These are phyloP conservation scores for Drosophila birchii DNA, from an alignment of 2,888 invertebrate genomes.

Conservation along the genomic window DNA sequence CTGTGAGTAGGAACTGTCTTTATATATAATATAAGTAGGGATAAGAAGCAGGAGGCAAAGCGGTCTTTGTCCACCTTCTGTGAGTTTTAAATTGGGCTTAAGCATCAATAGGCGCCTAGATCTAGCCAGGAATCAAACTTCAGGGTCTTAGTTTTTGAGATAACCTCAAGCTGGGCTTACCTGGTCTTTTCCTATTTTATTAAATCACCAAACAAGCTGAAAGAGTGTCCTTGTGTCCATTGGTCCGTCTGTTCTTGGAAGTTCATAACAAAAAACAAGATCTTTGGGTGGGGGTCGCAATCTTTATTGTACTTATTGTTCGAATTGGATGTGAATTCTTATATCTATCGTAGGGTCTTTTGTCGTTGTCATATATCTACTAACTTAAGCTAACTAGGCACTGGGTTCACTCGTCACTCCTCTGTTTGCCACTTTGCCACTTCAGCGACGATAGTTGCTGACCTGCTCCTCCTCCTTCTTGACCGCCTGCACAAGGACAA, in stretches of 20 bases:
- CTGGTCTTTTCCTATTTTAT: neutral
- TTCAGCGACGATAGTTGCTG: conserved; percentile 64
- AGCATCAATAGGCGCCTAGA: too few relatives aligned
- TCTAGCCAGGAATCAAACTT: too few relatives aligned
- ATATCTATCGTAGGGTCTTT: conserved; percentile 55
- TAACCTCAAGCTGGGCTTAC: neutral
- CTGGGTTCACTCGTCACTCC: neutral
- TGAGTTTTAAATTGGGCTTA: too few relatives aligned
- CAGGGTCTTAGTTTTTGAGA: too few relatives aligned
- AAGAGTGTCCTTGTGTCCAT: neutral
- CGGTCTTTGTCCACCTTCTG: too few relatives aligned
- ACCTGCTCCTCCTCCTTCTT: conserved; percentile 89
- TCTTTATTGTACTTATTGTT: conserved; percentile 61
- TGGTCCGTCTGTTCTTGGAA: neutral
- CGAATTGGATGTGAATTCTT: conserved; percentile 64
- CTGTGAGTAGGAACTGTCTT: conserved; percentile 87
- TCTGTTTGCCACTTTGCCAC: neutral
- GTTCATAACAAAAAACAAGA: neutral
- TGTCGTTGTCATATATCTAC: conserved; percentile 34
- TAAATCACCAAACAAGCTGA: neutral
- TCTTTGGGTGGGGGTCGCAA: conserved; percentile 18
- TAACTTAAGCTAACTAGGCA: conserved; percentile 56
- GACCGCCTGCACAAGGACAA: conserved; percentile 90
- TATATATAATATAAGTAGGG: neutral
- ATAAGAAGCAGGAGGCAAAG: too few relatives aligned